Conservation (phyloP, 2,888 invertebrate species). For the Xestia xanthographa region DNA sequence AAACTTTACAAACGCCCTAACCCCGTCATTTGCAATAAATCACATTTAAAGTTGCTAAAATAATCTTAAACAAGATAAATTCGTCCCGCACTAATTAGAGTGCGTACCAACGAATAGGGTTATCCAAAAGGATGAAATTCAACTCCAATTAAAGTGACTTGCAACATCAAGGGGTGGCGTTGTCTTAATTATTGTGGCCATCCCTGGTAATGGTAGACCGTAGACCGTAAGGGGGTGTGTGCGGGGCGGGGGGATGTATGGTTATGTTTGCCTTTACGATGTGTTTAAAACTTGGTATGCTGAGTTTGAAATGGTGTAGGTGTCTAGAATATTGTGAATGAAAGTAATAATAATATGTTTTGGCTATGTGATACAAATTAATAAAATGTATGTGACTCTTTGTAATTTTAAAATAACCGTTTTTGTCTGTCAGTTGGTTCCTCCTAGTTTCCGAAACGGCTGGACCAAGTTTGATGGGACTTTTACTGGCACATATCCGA, state of each 20-base stretch:
- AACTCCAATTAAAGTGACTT: slow-evolving; percentile 66
- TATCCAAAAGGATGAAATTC: slow-evolving; percentile 64
- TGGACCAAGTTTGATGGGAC: no score
- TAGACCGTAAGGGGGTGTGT: slow-evolving; percentile 20
- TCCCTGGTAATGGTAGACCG: slow-evolving; percentile 44
- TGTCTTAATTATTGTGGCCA: slow-evolving; percentile 57
- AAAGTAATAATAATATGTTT: slow-evolving; percentile 1
- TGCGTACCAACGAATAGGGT: slow-evolving; percentile 53
- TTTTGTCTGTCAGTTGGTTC: no score
- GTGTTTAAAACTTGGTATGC: slow-evolving; percentile 43
- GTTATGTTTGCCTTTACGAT: slow-evolving; percentile 47
- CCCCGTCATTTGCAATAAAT: slow-evolving; percentile 56
- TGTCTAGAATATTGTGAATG: not conserved
- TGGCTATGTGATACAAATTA: no score
- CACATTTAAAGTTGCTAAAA: slow-evolving; percentile 60
- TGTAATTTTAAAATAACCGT: no score
- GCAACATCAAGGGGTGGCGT: slow-evolving; percentile 45
- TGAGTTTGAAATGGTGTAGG: slow-evolving; percentile 4
- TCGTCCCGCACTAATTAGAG: slow-evolving; percentile 62
- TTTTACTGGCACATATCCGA: no score
- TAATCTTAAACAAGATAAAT: slow-evolving; percentile 68
- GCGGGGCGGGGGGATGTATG: not conserved
- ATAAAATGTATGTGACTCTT: no score
- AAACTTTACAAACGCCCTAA: slow-evolving; percentile 42
- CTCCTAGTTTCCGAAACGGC: no score